Base-by-base conservation (phyloP, 2,113 vertebrate species). In the Hydrochoerus hydrochaeris region DNA sequence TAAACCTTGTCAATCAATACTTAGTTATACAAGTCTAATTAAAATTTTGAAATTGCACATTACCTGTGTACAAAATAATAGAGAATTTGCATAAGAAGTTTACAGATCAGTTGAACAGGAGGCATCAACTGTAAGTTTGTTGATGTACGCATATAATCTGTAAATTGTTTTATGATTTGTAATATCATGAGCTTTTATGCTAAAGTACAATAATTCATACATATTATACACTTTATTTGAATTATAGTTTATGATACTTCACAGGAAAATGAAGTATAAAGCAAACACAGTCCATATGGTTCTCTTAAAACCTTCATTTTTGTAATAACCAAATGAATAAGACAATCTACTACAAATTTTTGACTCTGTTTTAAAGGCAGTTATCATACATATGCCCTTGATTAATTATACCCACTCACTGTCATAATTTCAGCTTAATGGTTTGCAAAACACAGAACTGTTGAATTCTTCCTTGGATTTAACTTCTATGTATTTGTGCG, bases 231-330 rank as follows among this genome's bases (percentile, higher is more conserved):
- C 46, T 52, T 96, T 90, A 28, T 85, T 28, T 52, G 83, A 85
- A 46, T 81, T 32, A 63, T 38, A 92, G 7, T 87, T 41, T 49
- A 6, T 30, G 41, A 1, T 14, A 82, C 94, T 91, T 97, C 77
- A 88, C n/a, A 90, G 62, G 82, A 91, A 83, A 86, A 62, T 94
- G 35, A 69, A 20, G 32, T n/a, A 71, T 75, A 95, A 82, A 67
- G 63, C 52, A 90, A 94, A 58, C n/a, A 57, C n/a, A 78, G 22
- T 62, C 12, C 20, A 38, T 20, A 2, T 67, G 30, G 38, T 71
- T 82, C 32, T 92, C 90, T 93, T 89, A 95, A 96, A 91, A 26
- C 28, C 20, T 89, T 86, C 20, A 57, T 85, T 95, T 65, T 94
- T 44, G 20, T 54, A 91, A 58, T 93, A 90, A 85, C 41, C 44